Evolutionary conservation across 2,888 invertebrate species (phyloP).

Genomic region (Apeira syringaria): DNA sequence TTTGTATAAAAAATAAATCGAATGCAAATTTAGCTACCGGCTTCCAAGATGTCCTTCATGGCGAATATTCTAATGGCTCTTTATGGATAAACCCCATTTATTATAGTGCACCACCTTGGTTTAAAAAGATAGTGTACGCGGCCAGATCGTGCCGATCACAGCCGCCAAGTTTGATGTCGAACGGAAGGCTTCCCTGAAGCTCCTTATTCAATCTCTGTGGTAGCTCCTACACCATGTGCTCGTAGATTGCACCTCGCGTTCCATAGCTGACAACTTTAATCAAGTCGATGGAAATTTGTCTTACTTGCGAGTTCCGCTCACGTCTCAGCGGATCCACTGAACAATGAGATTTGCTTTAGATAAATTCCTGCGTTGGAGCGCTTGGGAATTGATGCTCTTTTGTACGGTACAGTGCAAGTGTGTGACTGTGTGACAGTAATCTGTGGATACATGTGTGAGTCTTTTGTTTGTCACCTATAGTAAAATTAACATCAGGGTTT

Average conservation of each 20-base stretch:
- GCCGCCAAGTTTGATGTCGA: no score
- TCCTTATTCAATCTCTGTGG: background rate
- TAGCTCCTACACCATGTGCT: slow-evolving; percentile 10
- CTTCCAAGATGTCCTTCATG: no score
- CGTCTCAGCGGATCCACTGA: slow-evolving; percentile 62
- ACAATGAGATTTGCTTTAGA: slow-evolving; percentile 74
- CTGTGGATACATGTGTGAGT: slow-evolving; percentile 30
- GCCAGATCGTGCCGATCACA: no score
- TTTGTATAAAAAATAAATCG: no score
- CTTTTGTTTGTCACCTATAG: slow-evolving; percentile 5
- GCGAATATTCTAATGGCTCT: no score
- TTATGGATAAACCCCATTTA: no score
- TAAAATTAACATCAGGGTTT: no score
- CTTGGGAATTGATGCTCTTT: slow-evolving; percentile 47
- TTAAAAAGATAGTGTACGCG: no score
- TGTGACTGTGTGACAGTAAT: slow-evolving; percentile 27
- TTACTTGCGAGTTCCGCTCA: slow-evolving; percentile 69
- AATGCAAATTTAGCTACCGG: no score
- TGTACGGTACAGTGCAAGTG: slow-evolving; percentile 27
- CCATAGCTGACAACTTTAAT: slow-evolving; percentile 71
- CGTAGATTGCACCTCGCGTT: slow-evolving; percentile 65
- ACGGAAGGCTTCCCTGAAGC: background rate
- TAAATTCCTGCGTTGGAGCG: slow-evolving; percentile 54
- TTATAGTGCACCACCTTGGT: no score
- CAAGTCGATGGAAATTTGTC: slow-evolving; percentile 75